These are phyloP conservation scores for Caenorhabditis imperialis DNA, from an alignment of 2,888 invertebrate species.

Conservation along the genomic window DNA sequence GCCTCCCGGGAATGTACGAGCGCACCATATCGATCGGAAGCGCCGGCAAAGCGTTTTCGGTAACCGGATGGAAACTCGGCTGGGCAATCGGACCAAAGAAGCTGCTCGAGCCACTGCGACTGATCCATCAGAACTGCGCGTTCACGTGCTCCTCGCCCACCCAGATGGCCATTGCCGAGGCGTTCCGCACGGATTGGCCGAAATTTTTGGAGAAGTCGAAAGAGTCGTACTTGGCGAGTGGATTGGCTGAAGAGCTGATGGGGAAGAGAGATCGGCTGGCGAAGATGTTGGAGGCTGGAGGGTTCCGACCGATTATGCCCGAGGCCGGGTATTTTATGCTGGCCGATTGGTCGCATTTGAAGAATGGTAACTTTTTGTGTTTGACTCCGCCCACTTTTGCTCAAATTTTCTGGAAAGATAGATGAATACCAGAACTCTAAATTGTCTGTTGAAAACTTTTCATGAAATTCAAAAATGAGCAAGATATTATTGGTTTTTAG, in stretches of 20 bases:
- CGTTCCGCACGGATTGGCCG: slow-evolving; percentile 86
- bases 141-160: slow-evolving; percentile 84
- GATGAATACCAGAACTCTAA: too few species aligned
- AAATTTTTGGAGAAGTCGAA: slow-evolving; percentile 49
- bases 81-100: slow-evolving; percentile 93
- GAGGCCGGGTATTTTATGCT: slow-evolving; percentile 98
- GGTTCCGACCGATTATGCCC: slow-evolving; percentile 85
- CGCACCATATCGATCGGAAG: slow-evolving; percentile 96
- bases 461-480: too few species aligned
- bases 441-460: too few species aligned
- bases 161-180: slow-evolving; percentile 89
- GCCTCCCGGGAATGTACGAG: slow-evolving; percentile 97
- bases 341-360: slow-evolving; percentile 86
- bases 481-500: too few species aligned
- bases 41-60: slow-evolving; percentile 97
- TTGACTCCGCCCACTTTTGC: too few species aligned
- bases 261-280: slow-evolving; percentile 88
- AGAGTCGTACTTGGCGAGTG: slow-evolving; percentile 86
- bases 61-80: slow-evolving; percentile 94
- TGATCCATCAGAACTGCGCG: slow-evolving; percentile 92
- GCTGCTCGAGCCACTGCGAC: slow-evolving; percentile 87
- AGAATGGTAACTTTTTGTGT: slow-evolving; percentile 57
- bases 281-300: slow-evolving; percentile 82
- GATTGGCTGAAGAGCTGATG: slow-evolving; percentile 85
- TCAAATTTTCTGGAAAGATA: too few species aligned